Evolutionary conservation across 2,888 invertebrate species (phyloP).

Genomic region (Tiliacea aurago): DNA sequence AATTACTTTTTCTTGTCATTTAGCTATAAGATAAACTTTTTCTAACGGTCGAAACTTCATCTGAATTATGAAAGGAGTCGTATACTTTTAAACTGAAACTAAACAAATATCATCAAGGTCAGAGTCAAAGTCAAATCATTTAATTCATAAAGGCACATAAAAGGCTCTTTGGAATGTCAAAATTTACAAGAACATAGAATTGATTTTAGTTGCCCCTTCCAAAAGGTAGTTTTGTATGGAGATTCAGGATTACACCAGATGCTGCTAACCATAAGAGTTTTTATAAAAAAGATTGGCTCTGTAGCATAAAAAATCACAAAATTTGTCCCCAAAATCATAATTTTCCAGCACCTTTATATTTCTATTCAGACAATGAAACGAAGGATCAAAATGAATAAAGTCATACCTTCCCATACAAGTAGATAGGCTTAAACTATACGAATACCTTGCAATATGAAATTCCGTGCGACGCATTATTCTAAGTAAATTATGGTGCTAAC

Average conservation of each 20-base stretch:
- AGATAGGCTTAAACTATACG: neutral
- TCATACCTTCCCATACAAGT: neutral
- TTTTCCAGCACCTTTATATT: neutral
- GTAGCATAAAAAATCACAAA: neutral
- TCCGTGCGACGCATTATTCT: conserved; percentile 54
- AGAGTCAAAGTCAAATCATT: neutral
- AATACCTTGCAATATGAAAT: conserved; percentile 56
- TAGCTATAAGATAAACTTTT: conserved; percentile 21
- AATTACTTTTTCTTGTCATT: conserved; percentile 47
- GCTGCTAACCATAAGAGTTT: neutral
- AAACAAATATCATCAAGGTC: neutral
- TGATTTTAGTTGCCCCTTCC: no score
- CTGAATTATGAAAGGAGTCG: conserved; percentile 19
- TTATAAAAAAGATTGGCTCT: no score
- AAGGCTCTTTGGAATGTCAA: neutral
- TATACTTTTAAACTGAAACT: neutral
- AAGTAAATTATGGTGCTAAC: conserved; percentile 59
- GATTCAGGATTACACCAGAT: neutral
- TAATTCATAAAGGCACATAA: neutral
- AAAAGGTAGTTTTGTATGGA: no score
- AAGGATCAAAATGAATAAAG: neutral
- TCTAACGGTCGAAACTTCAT: conserved; percentile 16
- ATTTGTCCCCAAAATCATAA: neutral
- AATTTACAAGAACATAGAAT: no score
- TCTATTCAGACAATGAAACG: no score